These are phyloP conservation scores for Chirona hameri DNA, from an alignment of 2,888 invertebrate species.

Conservation along the genomic window DNA sequence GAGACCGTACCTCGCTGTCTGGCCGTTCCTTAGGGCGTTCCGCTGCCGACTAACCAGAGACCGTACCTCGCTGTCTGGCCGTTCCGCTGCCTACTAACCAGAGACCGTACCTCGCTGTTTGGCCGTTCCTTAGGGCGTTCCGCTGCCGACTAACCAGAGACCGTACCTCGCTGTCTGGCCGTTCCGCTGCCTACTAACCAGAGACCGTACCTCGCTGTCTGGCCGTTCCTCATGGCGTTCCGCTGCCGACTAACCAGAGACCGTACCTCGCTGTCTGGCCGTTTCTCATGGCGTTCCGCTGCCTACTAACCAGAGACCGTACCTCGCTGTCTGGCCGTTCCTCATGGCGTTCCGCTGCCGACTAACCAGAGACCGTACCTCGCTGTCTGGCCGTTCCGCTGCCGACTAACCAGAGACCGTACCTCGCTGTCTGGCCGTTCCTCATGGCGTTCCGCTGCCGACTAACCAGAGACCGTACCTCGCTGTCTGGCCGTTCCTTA, in stretches of 20 bases:
- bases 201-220: too few relatives aligned
- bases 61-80: too few relatives aligned
- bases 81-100: slow-evolving; percentile 67
- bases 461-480: too few relatives aligned
- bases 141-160: slow-evolving; percentile 61
- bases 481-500: slow-evolving; percentile 43
- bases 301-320: slow-evolving; percentile 53
- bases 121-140: slow-evolving; percentile 58
- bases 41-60: slow-evolving; percentile 61
- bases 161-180: too few relatives aligned
- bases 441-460: slow-evolving; percentile 75
- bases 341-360: slow-evolving; percentile 75
- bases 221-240: slow-evolving; percentile 58
- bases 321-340: too few relatives aligned
- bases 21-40: slow-evolving; percentile 58
- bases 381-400: slow-evolving; percentile 56
- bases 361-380: too few relatives aligned
- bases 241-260: slow-evolving; percentile 61
- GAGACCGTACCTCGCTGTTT: too few relatives aligned
- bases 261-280: too few relatives aligned
- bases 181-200: slow-evolving; percentile 67
- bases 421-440: too few relatives aligned
- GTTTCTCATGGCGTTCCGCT: slow-evolving; percentile 66
- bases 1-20: too few relatives aligned
- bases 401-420: slow-evolving; percentile 52